phyloP scores from a whole-genome alignment of 2,888 invertebrate genomes.

The Euproctis similis region DNA sequence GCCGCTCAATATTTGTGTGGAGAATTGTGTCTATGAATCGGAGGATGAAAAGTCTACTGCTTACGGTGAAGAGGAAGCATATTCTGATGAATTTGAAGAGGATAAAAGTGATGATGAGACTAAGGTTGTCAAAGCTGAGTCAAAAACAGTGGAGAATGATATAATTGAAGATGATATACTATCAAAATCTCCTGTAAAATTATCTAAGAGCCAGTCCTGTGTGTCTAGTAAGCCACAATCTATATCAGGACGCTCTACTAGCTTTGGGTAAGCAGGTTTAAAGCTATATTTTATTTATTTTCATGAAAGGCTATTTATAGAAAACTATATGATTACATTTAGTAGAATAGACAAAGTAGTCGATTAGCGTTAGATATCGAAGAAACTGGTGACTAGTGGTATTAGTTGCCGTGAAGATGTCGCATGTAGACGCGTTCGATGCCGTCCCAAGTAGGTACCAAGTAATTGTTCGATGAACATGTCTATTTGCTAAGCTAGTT shows the following conservation, averaged over 20 bases:
- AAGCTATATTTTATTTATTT: too few species aligned
- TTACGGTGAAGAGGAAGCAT: slow-evolving; percentile 47
- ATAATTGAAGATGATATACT: slow-evolving; percentile 19
- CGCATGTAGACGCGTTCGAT: too few species aligned
- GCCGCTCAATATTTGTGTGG: slow-evolving; percentile 61
- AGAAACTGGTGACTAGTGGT: too few species aligned
- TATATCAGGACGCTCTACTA: slow-evolving; percentile 49
- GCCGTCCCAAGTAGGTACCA: too few species aligned
- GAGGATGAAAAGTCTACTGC: slow-evolving; percentile 32
- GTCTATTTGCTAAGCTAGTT: too few species aligned
- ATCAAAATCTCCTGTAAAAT: slow-evolving; percentile 35
- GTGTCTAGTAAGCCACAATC: slow-evolving; percentile 40
- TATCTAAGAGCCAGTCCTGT: slow-evolving; percentile 52
- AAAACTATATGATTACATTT: too few species aligned
- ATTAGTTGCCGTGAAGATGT: too few species aligned
- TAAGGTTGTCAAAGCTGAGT: slow-evolving; percentile 31
- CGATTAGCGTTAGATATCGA: too few species aligned
- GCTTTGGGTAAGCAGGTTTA: slow-evolving; percentile 52
- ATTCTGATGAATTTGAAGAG: slow-evolving; percentile 69
- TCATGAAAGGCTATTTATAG: too few species aligned
- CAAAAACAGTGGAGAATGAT: slow-evolving; percentile 29
- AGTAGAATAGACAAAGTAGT: too few species aligned
- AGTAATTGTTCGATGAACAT: too few species aligned
- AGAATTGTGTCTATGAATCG: slow-evolving; percentile 54
- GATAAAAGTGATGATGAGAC: slow-evolving; percentile 47